A percentile compares a stretch with the other conserved stretches of the same genome.
These are phyloP conservation scores for Drymodes brunneopygia DNA, from an alignment of 2,113 vertebrate species.

Conservation along the genomic window DNA sequence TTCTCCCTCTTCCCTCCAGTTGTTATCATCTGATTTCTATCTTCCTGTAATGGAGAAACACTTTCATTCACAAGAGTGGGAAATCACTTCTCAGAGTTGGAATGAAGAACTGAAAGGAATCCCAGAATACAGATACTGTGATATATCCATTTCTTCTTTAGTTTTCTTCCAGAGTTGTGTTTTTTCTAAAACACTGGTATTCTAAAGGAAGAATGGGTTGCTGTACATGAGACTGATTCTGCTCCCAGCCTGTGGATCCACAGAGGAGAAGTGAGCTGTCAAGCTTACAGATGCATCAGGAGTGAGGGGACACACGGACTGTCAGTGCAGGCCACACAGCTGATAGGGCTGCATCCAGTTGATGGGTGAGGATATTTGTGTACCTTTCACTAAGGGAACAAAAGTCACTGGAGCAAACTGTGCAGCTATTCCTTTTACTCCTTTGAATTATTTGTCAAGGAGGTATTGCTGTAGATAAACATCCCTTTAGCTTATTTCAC, in stretches of 20 bases:
- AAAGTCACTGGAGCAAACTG: neutral
- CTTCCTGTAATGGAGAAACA: neutral
- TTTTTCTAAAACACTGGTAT: neutral
- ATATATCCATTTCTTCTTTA: neutral
- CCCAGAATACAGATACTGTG: neutral
- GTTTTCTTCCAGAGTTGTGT: neutral
- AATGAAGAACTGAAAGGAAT: neutral
- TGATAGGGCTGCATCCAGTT: neutral
- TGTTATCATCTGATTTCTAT: neutral
- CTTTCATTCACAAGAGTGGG: neutral
- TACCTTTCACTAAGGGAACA: neutral
- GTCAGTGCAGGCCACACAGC: neutral
- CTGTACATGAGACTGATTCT: neutral
- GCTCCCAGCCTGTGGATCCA: neutral
- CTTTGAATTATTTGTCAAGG: neutral
- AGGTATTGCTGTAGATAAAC: conserved; percentile 5
- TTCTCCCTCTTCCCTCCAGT: neutral
- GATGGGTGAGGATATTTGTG: neutral
- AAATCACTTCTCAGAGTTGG: neutral
- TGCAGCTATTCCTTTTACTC: neutral
- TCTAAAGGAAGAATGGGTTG: neutral
- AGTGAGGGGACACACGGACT: neutral
- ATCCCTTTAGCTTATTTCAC: neutral
- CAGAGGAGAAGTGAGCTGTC: neutral
- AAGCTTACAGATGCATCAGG: neutral